phyloP scores from a whole-genome alignment of 2,888 invertebrate genomes.

The Didymodactylos carnosus region DNA sequence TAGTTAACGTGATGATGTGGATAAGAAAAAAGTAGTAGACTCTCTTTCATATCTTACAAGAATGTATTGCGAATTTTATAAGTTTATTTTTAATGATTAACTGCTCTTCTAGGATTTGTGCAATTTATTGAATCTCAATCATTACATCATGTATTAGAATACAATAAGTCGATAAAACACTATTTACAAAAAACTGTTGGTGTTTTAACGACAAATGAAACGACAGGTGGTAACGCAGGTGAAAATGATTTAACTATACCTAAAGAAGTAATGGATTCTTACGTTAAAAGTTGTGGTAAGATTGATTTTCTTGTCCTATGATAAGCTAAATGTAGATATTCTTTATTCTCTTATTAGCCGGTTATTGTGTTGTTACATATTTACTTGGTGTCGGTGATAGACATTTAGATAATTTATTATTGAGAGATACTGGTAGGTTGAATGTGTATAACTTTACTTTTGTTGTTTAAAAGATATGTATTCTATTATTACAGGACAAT shows the following conservation, averaged over 20 bases:
- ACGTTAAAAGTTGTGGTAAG: conserved; percentile 53
- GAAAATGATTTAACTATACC: conserved; percentile 69
- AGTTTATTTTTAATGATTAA: not conserved
- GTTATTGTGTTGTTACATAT: conserved; percentile 94
- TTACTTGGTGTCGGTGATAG: conserved; percentile 87
- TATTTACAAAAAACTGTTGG: not conserved
- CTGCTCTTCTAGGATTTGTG: conserved; percentile 1
- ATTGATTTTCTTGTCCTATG: not conserved
- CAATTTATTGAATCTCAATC: conserved; percentile 13
- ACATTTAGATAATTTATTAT: conserved; percentile 81
- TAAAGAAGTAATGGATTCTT: conserved; percentile 87
- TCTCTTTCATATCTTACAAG: no score
- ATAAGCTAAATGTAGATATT: not conserved
- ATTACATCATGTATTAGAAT: conserved; percentile 1
- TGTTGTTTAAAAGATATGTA: no score
- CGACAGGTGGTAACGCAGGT: no score
- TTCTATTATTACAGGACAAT: no score
- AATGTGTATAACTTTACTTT: no score
- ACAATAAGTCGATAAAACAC: not conserved
- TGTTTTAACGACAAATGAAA: conserved; percentile 47
- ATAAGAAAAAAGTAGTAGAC: no score
- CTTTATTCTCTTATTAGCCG: conserved; percentile 42
- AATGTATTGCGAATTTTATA: not conserved
- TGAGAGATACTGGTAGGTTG: conserved; percentile 63
- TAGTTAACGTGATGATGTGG: no score